phyloP scores from a whole-genome alignment of 2,797 vertebrate species.

The Merluccius polli region DNA sequence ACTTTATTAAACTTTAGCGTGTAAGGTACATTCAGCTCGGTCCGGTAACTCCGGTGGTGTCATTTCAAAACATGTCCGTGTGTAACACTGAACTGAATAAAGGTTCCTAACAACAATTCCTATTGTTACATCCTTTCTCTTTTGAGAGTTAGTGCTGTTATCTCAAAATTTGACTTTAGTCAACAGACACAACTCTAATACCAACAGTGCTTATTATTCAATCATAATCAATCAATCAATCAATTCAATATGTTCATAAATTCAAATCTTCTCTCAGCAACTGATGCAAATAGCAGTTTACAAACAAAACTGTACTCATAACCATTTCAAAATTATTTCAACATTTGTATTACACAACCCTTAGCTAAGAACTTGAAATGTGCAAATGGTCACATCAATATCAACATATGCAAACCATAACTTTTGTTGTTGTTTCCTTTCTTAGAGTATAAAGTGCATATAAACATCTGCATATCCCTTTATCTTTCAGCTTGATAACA shows the following conservation, averaged over 20 bases:
- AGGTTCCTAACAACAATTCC: background rate
- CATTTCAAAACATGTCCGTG: background rate
- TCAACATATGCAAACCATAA: too few species aligned
- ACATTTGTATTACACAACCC: too few species aligned
- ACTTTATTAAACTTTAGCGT: background rate
- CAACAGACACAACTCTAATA: too few species aligned
- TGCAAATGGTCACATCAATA: too few species aligned
- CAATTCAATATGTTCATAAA: too few species aligned
- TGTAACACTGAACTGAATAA: background rate
- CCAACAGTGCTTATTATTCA: too few species aligned
- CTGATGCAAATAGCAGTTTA: background rate
- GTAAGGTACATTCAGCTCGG: background rate
- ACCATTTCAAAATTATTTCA: background rate
- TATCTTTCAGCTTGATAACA: background rate
- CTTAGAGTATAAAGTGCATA: background rate
- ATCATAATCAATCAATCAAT: too few species aligned
- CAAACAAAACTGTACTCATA: background rate
- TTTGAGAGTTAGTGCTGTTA: background rate
- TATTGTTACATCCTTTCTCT: constrained; percentile 7
- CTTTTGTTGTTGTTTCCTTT: background rate
- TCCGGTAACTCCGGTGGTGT: background rate
- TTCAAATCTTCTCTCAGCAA: background rate
- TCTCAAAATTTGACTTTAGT: too few species aligned
- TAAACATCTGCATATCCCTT: background rate
- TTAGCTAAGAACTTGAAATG: too few species aligned